These are phyloP conservation scores for Chloebia gouldiae DNA, from an alignment of 2,113 vertebrate species.

Conservation along the genomic window DNA sequence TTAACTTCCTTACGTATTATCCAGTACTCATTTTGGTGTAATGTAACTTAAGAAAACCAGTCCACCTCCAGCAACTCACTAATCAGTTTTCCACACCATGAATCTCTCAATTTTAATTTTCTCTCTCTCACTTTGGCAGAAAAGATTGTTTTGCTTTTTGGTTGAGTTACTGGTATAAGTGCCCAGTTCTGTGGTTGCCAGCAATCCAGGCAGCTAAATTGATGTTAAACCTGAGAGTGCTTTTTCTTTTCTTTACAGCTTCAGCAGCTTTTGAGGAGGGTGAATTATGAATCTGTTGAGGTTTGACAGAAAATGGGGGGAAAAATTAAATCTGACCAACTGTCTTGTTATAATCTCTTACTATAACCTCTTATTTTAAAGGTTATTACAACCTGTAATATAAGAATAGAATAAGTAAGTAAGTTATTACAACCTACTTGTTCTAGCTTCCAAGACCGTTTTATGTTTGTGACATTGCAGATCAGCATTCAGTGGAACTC, in stretches of 20 bases:
- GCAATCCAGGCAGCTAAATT: neutral
- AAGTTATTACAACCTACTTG: neutral
- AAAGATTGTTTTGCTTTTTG: neutral
- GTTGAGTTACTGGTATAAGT: neutral
- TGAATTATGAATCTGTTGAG: neutral
- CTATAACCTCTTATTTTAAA: neutral
- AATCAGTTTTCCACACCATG: neutral
- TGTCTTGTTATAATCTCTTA: neutral
- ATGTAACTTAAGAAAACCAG: neutral
- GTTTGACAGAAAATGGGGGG: neutral
- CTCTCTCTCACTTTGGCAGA: neutral
- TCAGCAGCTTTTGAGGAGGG: neutral
- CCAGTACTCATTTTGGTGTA: neutral
- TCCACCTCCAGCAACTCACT: neutral
- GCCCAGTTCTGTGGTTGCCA: neutral
- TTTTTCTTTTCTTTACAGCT: neutral
- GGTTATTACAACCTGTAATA: neutral
- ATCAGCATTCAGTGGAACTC: conserved; percentile 99
- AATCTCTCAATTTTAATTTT: neutral
- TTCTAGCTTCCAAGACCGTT: conserved; percentile 31
- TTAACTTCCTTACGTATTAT: neutral
- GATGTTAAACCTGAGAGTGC: neutral
- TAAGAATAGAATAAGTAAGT: too few relatives aligned
- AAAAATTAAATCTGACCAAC: neutral
- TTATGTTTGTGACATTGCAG: conserved; percentile 71